Evolutionary conservation across 2,797 vertebrate genomes (phyloP), one percentile per base, ranked within the genome.

Genomic region (Naso thynnoides): DNA sequence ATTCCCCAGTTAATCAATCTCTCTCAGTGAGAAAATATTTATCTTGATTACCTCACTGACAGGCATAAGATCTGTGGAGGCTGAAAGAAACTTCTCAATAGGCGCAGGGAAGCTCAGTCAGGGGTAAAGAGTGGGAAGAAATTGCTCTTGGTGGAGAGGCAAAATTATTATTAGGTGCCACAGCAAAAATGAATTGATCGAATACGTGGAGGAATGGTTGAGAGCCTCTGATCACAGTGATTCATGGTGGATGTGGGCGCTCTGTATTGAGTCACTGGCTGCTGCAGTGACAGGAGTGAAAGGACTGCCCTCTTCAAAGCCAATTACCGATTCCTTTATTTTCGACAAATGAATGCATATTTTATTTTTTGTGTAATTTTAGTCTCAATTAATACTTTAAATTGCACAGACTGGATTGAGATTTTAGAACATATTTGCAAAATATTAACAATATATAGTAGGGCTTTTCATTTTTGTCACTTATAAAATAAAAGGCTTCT

Each of bases 171-270:
- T 79, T 76, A 83, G 73, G 79, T 78, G 76, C 47, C 50, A 65
- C 71, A 54, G 69, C 73, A 69, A 67, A 86, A 81, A 87, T 80
- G 76, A 85, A 85, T 86, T 85, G 83, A 88, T 74, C 81, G 77
- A 84, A 80, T 75, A 86, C 73, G 74, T 67, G 77, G 62, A 84
- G 82, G 83, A 88, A 82, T 82, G 84, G 73, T 81, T 68, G 64
- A 88, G 63, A 81, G 42, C 76, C 63, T 80, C 49, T 64, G 83
- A 88, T 87, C 66, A 59, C 80, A 66, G 70, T 89, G 89, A 92
- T 88, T 91, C 84, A 88, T 82, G 78, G 67, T 55, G 56, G 56
- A 79, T 70, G 89, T 91, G 88, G 86, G 87, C 41, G 54, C 78
- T 59, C 24, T 63, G 62, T 63, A 80, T 74, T 87, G 85, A 90